These are phyloP conservation scores for Pterocles burchelli DNA, from an alignment of 2,113 vertebrate species.

Conservation along the genomic window DNA sequence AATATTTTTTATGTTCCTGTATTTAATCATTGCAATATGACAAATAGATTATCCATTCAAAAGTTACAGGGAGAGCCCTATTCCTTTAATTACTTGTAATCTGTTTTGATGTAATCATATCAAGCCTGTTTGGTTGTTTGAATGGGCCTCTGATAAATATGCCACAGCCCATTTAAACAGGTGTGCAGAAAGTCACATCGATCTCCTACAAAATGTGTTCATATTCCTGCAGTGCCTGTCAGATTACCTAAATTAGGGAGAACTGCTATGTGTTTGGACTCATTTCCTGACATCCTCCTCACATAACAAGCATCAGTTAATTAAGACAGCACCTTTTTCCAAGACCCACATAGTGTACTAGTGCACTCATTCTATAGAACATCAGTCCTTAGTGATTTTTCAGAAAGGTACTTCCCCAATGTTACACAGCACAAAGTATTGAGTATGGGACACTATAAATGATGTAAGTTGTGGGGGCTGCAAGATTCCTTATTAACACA, in stretches of 20 bases:
- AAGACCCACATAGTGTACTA: not conserved
- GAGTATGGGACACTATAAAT: not conserved
- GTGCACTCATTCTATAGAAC: not conserved
- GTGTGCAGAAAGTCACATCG: not conserved
- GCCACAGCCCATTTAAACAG: not conserved
- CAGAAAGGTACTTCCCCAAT: not conserved
- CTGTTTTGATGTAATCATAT: not conserved
- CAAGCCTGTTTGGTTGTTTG: not conserved
- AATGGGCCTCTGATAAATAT: not conserved
- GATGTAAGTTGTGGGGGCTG: fast-evolving
- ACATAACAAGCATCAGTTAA: not conserved
- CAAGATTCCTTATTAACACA: not conserved
- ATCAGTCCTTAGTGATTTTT: not conserved
- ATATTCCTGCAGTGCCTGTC: not conserved
- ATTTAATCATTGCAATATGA: not conserved
- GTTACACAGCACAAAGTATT: not conserved
- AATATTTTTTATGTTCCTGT: not conserved
- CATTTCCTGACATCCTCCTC: not conserved
- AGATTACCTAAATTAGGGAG: not conserved
- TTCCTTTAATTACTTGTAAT: not conserved
- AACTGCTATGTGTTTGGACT: not conserved
- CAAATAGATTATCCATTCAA: not conserved
- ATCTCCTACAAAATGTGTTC: not conserved
- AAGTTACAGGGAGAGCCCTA: not conserved
- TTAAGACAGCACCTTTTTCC: not conserved